Conservation (phyloP, 2,888 invertebrate genomes). For the Diadegma fenestrale region DNA sequence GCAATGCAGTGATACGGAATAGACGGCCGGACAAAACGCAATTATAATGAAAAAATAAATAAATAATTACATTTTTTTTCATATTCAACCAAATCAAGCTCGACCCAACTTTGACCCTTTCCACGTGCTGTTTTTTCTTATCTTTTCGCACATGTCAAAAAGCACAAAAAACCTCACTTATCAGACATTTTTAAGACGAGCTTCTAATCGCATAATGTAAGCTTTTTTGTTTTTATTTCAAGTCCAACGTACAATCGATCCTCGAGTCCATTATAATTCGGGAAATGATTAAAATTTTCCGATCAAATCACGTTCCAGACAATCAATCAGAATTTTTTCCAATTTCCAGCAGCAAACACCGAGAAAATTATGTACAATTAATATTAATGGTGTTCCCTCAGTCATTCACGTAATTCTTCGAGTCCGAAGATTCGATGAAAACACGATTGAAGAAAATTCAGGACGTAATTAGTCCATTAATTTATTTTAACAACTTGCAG, state of each 20-base stretch:
- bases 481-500: slow-evolving; percentile 17
- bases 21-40: background rate
- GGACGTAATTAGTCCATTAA: slow-evolving; percentile 49
- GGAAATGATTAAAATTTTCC: background rate
- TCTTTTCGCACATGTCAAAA: slow-evolving; percentile 9
- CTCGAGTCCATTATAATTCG: background rate
- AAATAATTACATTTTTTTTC: background rate
- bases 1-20: background rate
- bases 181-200: background rate
- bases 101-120: slow-evolving; percentile 14
- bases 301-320: background rate
- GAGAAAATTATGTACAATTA: background rate
- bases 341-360: background rate
- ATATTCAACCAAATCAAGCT: background rate
- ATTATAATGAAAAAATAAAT: slow-evolving; percentile 9
- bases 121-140: slow-evolving; percentile 21
- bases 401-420: background rate
- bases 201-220: background rate
- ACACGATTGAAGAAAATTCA: background rate
- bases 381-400: background rate
- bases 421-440: background rate
- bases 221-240: background rate
- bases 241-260: background rate
- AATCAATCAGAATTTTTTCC: background rate
- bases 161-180: background rate